Evolutionary conservation across 2,797 vertebrate genomes (phyloP), one percentile per base, ranked within the genome.

Genomic region (Botia kubotai): DNA sequence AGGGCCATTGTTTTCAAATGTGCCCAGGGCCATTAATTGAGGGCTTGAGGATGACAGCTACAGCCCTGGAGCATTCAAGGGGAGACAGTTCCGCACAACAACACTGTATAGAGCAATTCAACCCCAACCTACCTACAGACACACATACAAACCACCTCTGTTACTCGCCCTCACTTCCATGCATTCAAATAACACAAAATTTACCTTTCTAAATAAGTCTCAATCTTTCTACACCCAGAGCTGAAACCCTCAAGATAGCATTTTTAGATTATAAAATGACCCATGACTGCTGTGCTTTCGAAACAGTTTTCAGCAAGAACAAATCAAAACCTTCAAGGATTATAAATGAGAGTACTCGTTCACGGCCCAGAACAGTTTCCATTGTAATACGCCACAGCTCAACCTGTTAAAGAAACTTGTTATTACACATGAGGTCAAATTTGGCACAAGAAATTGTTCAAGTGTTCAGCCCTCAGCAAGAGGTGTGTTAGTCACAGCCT

Each of bases 391-490:
- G 8, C 66, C 58, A 43, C 53, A 55, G 71, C 50, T 80, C 58
- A 14, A 87, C 87, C 83, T 90, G 86, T 88, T 72, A 85, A 69
- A 52, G 55, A 74, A 87, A 86, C 67, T 73, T 69, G 79, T 84
- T 73, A 80, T 62, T 73, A 55, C 23, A 79, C 82, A 84, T 23
- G 62, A 12, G 79, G 74, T 53, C 77, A 75, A n/a, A 43, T 75
- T 69, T 62, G 73, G 80, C 66, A 81, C 55, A 62, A 65, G 39
- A 14, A 74, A 86, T 76, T 75, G 60, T 65, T 77, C 83, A 79
- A 84, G 73, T 80, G 72, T 83, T 55, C 71, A 75, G 77, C 72
- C 14, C 77, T 75, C 82, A 86, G 74, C 83, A 87, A 86, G 72
- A 87, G 75, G 80, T 8, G 52, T 74, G 80, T 82, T 87, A 78